Conservation (phyloP, 2,888 invertebrate genomes). For the Meliscaeva auricollis region DNA sequence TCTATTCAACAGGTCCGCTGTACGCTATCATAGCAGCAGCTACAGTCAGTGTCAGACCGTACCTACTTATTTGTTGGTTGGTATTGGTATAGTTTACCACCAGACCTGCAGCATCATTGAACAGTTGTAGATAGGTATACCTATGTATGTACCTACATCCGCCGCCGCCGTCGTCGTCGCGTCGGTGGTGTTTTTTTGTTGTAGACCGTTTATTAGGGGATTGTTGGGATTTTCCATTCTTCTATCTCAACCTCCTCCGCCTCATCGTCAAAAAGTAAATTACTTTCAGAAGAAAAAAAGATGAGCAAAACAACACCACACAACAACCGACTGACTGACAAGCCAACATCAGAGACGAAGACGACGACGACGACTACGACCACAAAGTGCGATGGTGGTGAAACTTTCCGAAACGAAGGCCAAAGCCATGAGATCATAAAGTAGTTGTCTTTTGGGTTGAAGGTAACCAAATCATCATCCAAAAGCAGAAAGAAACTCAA, state of each 20-base stretch:
- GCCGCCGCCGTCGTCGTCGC: constrained; percentile 8
- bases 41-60: not conserved
- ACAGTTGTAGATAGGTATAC: constrained; percentile 7
- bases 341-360: too few relatives aligned
- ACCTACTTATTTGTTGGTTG: not conserved
- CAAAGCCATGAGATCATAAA: constrained; percentile 73
- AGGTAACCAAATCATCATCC: constrained; percentile 73
- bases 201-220: constrained; percentile 48
- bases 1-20: constrained; percentile 64
- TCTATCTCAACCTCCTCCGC: constrained; percentile 35
- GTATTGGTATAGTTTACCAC: constrained; percentile 8
- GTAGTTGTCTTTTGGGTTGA: constrained; percentile 68
- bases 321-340: constrained; percentile 25
- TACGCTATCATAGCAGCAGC: constrained; percentile 13
- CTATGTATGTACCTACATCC: constrained; percentile 41
- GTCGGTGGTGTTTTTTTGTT: not conserved
- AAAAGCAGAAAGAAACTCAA: constrained; percentile 43
- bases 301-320: constrained; percentile 58
- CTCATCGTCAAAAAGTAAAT: constrained; percentile 21
- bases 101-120: constrained; percentile 53
- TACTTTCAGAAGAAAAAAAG: constrained; percentile 46
- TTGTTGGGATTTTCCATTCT: constrained; percentile 63
- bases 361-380: constrained; percentile 12
- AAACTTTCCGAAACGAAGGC: constrained; percentile 74
- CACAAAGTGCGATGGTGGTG: constrained; percentile 40